A percentile compares a stretch with the other conserved stretches of the same genome.
phyloP scores from a whole-genome alignment of 2,797 vertebrate species.

The Protosalanx chinensis region DNA sequence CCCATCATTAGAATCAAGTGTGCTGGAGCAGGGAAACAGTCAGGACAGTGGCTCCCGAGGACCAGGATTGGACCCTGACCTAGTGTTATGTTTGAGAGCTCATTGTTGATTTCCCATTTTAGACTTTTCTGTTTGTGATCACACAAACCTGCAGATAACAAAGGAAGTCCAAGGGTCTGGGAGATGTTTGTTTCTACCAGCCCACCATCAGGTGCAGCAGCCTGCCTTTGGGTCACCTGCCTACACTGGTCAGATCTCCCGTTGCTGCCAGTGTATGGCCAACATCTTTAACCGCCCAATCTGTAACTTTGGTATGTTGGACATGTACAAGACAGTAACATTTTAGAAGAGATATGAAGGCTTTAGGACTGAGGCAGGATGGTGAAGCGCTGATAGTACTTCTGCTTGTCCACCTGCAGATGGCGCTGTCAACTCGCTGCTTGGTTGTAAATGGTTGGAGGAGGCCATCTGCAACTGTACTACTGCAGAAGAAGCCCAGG shows the following conservation, averaged over 20 bases:
- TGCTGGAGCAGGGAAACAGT: too few relatives aligned
- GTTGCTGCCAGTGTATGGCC: neutral
- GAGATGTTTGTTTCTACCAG: constrained; percentile 53
- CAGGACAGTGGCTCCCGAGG: too few relatives aligned
- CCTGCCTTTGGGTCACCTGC: constrained; percentile 53
- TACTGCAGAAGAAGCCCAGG: too few relatives aligned
- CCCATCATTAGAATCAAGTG: too few relatives aligned
- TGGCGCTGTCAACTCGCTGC: neutral
- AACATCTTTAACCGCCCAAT: neutral
- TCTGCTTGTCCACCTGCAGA: constrained; percentile 2
- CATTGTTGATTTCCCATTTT: too few relatives aligned
- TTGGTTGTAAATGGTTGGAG: neutral
- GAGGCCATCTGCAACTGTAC: neutral
- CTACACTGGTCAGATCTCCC: constrained; percentile 36
- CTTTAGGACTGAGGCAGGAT: neutral
- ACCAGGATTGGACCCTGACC: too few relatives aligned
- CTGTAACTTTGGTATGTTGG: constrained; percentile 23
- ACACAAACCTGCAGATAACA: constrained; percentile 56
- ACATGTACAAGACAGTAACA: constrained; percentile 5
- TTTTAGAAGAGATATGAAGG: neutral
- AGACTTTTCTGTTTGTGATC: constrained; percentile 13
- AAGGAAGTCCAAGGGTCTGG: constrained; percentile 49
- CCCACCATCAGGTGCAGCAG: constrained; percentile 50
- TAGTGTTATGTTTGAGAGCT: too few relatives aligned
- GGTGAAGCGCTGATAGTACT: constrained; percentile 5